Base-by-base conservation (phyloP, 2,113 vertebrate genomes). In the Anarrhichthys ocellatus region DNA sequence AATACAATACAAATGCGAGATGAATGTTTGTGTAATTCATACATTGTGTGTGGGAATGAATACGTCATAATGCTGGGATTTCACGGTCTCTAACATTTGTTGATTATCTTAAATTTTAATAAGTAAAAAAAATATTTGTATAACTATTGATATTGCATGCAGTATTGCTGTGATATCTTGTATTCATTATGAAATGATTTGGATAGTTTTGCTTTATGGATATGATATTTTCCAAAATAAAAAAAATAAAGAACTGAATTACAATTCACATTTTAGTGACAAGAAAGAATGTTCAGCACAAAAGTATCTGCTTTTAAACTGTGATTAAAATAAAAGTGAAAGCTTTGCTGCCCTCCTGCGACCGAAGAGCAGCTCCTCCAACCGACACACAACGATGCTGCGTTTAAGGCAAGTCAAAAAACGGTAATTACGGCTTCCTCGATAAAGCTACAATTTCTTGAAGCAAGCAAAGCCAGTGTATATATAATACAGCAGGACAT, bases 321-420 rank as follows among this genome's bases (percentile, higher is more conserved):
- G 59, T 62, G 61, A 50, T 79, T 58, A 66, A 61, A 61, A 56
- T 73, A 34, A 76, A 84, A 87, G 59, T 40, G 77, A 79, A 15
- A 86, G 50, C 69, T 87, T 34, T 92, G 75, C 84, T 85, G 91
- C 91, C 91, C 87, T 61, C 91, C 0, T 66, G 81, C 61, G 91
- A 29, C 67, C 0, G 40, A 54, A 0, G 34, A 34, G 9, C 0
- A 8, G 68, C 52, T 38, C 38, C 59, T 59, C 10, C 32, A 76
- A 22, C 4, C 18, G 9, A 0, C 46, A 0, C 34, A 18, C 15
- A 68, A 1, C 0, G 0, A 2, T 48, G 88, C 24, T 79, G 78
- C 88, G 0, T 92, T 91, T 14, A 77, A 0, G 18, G 2, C 40
- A 5, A 1, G 4, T 8, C 4, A 34, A 54, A 81, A 46, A 9